phyloP scores from a whole-genome alignment of 2,888 invertebrate species.

The Spodoptera exigua region DNA sequence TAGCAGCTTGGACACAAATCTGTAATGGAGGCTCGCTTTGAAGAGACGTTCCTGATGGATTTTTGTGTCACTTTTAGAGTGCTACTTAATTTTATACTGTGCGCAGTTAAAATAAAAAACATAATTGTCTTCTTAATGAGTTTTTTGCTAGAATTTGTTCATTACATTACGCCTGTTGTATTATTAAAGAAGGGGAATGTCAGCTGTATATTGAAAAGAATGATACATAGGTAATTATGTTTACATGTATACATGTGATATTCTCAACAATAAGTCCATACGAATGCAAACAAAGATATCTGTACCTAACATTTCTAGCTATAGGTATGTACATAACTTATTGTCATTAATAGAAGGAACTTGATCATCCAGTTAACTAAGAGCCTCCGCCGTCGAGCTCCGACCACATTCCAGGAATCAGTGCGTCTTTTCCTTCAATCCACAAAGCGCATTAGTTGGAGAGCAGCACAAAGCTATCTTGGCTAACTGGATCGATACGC shows the following conservation, averaged over 20 bases:
- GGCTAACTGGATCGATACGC: constrained; percentile 29
- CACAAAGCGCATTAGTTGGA: constrained; percentile 21
- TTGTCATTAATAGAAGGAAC: no score
- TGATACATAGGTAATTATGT: no score
- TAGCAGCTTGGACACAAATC: constrained; percentile 63
- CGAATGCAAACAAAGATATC: no score
- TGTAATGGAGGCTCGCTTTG: constrained; percentile 58
- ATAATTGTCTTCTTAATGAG: neutral
- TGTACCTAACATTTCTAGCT: no score
- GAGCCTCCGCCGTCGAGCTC: no score
- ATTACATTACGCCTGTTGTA: no score
- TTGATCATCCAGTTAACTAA: no score
- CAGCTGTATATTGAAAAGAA: no score
- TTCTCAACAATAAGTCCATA: no score
- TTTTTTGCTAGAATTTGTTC: neutral
- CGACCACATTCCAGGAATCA: neutral
- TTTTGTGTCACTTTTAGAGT: constrained; percentile 39
- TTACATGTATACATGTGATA: no score
- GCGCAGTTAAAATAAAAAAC: constrained; percentile 5
- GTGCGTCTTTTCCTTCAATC: neutral
- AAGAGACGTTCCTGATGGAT: constrained; percentile 21
- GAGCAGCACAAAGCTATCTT: constrained; percentile 24
- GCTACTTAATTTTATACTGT: constrained; percentile 37
- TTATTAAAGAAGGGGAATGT: no score
- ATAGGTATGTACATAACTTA: no score